Evolutionary conservation across 2,113 vertebrate species (phyloP).

Genomic region (Ctenodactylus gundi): DNA sequence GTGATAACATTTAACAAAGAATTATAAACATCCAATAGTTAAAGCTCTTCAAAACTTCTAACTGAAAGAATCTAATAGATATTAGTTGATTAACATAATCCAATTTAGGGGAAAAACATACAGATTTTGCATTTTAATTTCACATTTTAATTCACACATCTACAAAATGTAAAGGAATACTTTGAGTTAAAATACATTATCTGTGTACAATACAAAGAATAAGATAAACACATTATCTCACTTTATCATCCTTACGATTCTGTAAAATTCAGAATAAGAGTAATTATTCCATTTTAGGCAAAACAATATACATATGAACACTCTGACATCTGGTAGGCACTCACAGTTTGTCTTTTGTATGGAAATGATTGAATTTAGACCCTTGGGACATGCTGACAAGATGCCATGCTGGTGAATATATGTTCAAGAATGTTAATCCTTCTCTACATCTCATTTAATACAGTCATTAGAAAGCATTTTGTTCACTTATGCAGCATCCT

Average conservation of each 20-base stretch:
- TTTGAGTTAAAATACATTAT: neutral
- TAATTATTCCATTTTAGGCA: neutral
- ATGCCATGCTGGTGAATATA: neutral
- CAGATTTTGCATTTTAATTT: neutral
- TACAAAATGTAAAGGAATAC: constrained; percentile 43
- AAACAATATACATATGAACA: neutral
- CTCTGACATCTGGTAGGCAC: neutral
- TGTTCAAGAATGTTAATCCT: neutral
- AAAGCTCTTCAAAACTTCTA: neutral
- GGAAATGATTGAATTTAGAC: neutral
- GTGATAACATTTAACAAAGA: neutral
- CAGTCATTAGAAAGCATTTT: neutral
- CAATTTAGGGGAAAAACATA: neutral
- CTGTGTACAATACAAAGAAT: neutral
- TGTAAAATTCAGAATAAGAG: neutral
- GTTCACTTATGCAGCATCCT: neutral
- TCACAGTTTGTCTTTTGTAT: neutral
- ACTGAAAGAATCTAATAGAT: constrained; percentile 1
- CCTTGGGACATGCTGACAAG: neutral
- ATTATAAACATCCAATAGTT: neutral
- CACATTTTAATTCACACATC: neutral
- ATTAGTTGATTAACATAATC: neutral
- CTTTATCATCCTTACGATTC: neutral
- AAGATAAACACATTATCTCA: neutral
- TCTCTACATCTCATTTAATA: neutral